phyloP scores from a whole-genome alignment of 2,113 vertebrate genomes.

The Corythoichthys haematopterus region DNA sequence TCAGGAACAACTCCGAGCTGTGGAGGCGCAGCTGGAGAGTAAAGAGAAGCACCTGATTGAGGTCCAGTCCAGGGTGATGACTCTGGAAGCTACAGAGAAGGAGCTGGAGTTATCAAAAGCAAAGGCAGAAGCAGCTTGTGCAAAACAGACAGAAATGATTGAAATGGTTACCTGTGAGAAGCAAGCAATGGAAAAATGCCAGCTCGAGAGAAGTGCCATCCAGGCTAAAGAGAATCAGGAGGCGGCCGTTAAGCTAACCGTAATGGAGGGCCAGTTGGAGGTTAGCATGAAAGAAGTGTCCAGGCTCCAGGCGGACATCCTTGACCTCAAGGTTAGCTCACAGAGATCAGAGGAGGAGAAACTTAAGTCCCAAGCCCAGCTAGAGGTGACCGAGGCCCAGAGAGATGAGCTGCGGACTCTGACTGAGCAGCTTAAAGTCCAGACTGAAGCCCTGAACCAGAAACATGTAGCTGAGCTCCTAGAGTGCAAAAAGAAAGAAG shows the following conservation, averaged over 20 bases:
- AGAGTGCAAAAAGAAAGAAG: conserved; percentile 73
- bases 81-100: conserved; percentile 59
- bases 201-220: conserved; percentile 52
- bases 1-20: conserved; percentile 68
- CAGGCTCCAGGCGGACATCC: conserved; percentile 72
- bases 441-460: conserved; percentile 77
- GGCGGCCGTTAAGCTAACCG: conserved; percentile 52
- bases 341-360: conserved; percentile 67
- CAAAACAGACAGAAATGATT: conserved; percentile 60
- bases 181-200: conserved; percentile 56
- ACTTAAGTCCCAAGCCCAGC: conserved; percentile 70
- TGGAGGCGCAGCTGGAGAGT: conserved; percentile 61
- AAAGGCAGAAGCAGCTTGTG: conserved; percentile 56
- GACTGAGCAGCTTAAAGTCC: conserved; percentile 79
- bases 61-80: conserved; percentile 61
- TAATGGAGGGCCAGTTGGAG: conserved; percentile 76
- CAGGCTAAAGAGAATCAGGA: conserved; percentile 66
- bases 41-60: conserved; percentile 64
- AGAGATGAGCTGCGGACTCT: conserved; percentile 74
- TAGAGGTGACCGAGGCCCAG: conserved; percentile 66
- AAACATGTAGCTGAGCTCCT: conserved; percentile 77
- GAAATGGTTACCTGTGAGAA: conserved; percentile 64
- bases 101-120: conserved; percentile 65
- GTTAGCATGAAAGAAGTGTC: conserved; percentile 71
- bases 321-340: conserved; percentile 73